Evolutionary conservation across 2,113 vertebrate genomes (phyloP).

Genomic region (Mobula birostris): DNA sequence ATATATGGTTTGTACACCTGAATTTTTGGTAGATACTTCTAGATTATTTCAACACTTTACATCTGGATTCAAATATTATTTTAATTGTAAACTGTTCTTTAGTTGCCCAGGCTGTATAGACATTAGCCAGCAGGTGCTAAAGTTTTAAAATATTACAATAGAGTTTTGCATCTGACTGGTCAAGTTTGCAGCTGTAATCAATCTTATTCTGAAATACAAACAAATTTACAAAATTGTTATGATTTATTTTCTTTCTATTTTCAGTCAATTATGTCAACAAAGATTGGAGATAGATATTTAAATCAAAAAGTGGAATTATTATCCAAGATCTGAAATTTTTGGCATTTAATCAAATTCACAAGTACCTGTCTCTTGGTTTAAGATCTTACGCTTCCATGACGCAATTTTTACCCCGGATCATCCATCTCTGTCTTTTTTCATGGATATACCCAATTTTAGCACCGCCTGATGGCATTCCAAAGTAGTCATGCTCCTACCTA

Average conservation of each 20-base stretch:
- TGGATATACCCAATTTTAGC: background rate
- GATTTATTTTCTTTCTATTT: background rate
- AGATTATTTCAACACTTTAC: background rate
- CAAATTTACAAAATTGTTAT: background rate
- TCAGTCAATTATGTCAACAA: no score
- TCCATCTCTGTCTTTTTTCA: background rate
- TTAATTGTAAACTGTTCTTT: background rate
- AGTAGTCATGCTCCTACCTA: background rate
- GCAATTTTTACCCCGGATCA: background rate
- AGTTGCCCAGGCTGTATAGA: background rate
- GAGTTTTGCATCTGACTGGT: background rate
- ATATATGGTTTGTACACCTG: background rate
- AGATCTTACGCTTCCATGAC: background rate
- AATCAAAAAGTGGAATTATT: background rate
- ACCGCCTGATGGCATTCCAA: background rate
- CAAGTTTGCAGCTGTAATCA: background rate
- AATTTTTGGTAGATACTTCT: background rate
- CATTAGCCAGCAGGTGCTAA: background rate
- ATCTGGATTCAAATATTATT: background rate
- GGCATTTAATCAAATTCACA: background rate
- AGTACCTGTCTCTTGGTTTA: background rate
- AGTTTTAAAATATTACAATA: background rate
- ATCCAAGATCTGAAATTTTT: conserved; percentile 26
- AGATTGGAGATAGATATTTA: background rate
- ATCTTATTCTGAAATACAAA: background rate